Base-by-base conservation (phyloP, 1,140 invertebrate species). In the Latrodectus geometricus region DNA sequence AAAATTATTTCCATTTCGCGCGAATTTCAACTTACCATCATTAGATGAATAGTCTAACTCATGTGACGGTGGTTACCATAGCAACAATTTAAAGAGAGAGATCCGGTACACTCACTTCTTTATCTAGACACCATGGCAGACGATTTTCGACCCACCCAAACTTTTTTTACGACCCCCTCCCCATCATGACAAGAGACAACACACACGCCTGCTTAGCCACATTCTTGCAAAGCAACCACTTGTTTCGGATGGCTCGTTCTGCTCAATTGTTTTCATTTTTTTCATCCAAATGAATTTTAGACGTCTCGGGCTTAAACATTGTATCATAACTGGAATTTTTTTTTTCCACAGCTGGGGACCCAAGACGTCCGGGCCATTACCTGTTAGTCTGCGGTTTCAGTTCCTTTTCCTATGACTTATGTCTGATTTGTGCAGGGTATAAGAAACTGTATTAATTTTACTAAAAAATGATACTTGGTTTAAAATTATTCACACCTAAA, bases 101-200 rank as follows among this genome's bases (percentile, higher is more conserved):
- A 82, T 82, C 79, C 79, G 69, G 79, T 66, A 82, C 79, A 73
- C 50, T 82, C 69, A 61, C 78, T 68, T 78, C 9, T n/a, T 17
- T 48, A 66, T 17, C 79, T 54, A 82, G 79, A 82, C 79, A 73
- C 52, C 79, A 17, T 61, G 69, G 79, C 79, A 82, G 79, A 82
- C 79, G 66, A 20, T 48, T 49, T 66, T 68, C 78, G 69, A 49
- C 52, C 68, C 79, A 54, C 68, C 79, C 69, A 49, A 73, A 23
- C 15, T 61, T 56, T 82, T 73, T 66, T 73, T 50, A 35, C 35
- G 35, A 35, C 35, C 35, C 23, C 50, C 48, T 35, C 78, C 78
- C 78, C 11, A 21, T 15, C 20, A 20, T 54, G 66, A 35, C 23
- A 35, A 48, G 23, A 15, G 23, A 73, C 70, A 73, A 73, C 21